A percentile compares a stretch with the other conserved stretches of the same genome.
Evolutionary conservation across 2,113 vertebrate species (phyloP).

Genomic region (Emydocephalus ijimae): DNA sequence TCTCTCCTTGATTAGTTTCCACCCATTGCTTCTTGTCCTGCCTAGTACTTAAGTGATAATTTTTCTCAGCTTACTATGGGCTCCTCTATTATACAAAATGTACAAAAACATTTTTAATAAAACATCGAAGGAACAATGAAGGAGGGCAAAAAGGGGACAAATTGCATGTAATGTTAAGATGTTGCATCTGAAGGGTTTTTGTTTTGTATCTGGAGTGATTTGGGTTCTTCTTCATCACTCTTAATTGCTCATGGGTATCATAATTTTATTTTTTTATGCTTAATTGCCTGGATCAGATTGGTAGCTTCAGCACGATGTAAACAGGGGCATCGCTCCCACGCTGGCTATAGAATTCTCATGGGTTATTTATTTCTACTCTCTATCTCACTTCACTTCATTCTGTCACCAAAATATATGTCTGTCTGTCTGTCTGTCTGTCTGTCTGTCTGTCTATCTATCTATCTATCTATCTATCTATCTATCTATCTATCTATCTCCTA

Average conservation of each 20-base stretch:
- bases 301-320: slow-evolving; percentile 30
- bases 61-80: not conserved
- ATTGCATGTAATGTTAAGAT: slow-evolving; percentile 1
- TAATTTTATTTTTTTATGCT: slow-evolving; percentile 36
- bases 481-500: not conserved
- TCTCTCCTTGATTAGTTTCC: not conserved
- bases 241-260: slow-evolving; percentile 40
- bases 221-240: slow-evolving; percentile 29
- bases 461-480: not conserved
- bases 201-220: not conserved
- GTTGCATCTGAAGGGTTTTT: not conserved
- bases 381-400: not conserved
- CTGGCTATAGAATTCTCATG: slow-evolving; percentile 5
- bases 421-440: not conserved
- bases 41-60: not conserved
- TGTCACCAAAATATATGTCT: not conserved
- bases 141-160: not conserved
- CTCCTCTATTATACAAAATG: not conserved
- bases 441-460: not conserved
- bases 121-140: not conserved
- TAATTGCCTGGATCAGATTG: slow-evolving; percentile 55
- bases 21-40: not conserved
- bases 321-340: not conserved
- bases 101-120: not conserved
- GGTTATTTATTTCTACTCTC: not conserved